A percentile compares a stretch with the other conserved stretches of the same genome.
Conservation (phyloP, 2,797 vertebrate species). For the Alauda arvensis region DNA sequence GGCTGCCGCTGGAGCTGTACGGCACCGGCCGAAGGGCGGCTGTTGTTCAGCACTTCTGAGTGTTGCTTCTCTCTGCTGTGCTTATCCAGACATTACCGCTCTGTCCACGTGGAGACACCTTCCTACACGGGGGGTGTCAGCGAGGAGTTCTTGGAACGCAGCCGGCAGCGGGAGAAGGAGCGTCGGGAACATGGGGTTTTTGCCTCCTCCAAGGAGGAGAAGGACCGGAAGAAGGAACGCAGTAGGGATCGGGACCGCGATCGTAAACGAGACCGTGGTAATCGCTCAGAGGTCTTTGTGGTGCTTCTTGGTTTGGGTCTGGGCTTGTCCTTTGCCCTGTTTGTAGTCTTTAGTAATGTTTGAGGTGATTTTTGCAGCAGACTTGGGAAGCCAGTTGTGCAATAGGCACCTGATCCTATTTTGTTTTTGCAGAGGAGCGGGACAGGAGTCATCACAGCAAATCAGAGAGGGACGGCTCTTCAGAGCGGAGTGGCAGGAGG, state of each 20-base stretch:
- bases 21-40: not conserved
- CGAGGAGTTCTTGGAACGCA: constrained; percentile 89
- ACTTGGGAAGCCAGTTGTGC: not conserved
- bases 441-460: constrained; percentile 76
- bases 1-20: too few species aligned
- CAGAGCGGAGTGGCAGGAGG: constrained; percentile 84
- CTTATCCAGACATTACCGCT: constrained; percentile 84
- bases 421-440: constrained; percentile 74
- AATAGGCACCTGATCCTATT: not conserved
- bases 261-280: constrained; percentile 78
- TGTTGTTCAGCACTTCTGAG: not conserved
- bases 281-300: not conserved
- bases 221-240: constrained; percentile 73
- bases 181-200: constrained; percentile 91
- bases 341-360: not conserved
- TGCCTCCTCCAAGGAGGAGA: constrained; percentile 93
- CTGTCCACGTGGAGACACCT: constrained; percentile 90
- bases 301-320: not conserved
- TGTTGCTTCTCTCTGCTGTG: not conserved
- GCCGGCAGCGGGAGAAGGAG: constrained; percentile 90
- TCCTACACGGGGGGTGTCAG: constrained; percentile 95
- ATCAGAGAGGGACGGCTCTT: constrained; percentile 82
- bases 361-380: not conserved
- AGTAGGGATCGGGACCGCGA: constrained; percentile 73
- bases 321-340: not conserved